Percentiles rank a stretch among this genome's conserved stretches.
Conservation (phyloP, 2,888 invertebrate species). For the Tethea ocularis region DNA sequence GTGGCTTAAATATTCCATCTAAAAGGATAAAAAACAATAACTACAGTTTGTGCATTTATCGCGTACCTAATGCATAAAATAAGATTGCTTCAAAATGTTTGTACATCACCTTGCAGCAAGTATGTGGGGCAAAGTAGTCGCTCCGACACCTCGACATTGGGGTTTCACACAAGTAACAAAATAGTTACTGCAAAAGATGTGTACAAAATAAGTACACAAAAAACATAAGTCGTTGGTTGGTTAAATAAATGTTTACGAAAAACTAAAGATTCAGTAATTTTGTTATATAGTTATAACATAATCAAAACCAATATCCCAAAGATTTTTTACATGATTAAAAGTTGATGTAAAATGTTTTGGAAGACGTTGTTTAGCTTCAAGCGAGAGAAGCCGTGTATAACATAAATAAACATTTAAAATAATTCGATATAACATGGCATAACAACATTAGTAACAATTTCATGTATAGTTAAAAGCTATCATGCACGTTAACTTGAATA, state of each 20-base stretch:
- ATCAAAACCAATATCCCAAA: conserved; percentile 68
- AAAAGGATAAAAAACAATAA: conserved; percentile 65
- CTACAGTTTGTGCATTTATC: conserved; percentile 45
- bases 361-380: conserved; percentile 63
- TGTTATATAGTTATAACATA: conserved; percentile 30
- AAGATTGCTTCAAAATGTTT: conserved; percentile 18
- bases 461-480: conserved; percentile 21
- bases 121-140: background rate
- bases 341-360: conserved; percentile 50
- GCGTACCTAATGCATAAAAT: conserved; percentile 27
- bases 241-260: conserved; percentile 19
- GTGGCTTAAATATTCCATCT: conserved; percentile 71
- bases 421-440: conserved; percentile 38
- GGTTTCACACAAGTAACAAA: background rate
- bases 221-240: conserved; percentile 15
- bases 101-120: conserved; percentile 14
- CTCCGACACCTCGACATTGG: background rate
- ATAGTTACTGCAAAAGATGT: conserved; percentile 19
- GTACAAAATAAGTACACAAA: conserved; percentile 30
- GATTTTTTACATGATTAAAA: conserved; percentile 47
- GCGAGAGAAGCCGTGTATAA: conserved; percentile 29
- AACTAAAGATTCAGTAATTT: conserved; percentile 26
- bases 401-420: conserved; percentile 26
- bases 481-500: conserved; percentile 22
- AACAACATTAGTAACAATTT: conserved; percentile 21